phyloP scores from a whole-genome alignment of 2,797 vertebrate species.

The Tapera naevia region DNA sequence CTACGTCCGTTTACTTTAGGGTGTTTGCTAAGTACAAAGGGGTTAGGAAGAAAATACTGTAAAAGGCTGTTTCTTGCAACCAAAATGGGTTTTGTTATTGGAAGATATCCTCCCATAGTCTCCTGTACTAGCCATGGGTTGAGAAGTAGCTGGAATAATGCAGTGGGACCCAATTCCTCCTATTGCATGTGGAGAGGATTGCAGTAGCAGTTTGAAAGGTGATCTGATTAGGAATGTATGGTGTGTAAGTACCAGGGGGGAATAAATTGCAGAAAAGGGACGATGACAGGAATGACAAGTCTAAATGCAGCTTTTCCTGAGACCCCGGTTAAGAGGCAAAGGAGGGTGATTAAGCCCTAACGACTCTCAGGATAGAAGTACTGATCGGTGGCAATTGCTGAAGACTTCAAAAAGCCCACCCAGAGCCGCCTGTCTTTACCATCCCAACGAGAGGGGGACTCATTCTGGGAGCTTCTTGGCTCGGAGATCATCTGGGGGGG shows the following conservation, averaged over 20 bases:
- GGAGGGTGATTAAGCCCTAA: background rate
- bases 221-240: background rate
- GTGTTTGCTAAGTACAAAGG: background rate
- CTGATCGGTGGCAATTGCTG: background rate
- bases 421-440: background rate
- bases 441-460: accelerated
- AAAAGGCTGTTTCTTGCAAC: background rate
- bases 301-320: background rate
- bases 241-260: background rate
- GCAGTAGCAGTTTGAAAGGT: background rate
- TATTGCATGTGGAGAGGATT: background rate
- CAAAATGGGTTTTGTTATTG: background rate
- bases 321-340: background rate
- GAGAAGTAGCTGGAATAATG: background rate
- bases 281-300: accelerated
- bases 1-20: background rate
- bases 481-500: background rate
- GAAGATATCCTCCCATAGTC: background rate
- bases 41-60: background rate
- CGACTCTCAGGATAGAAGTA: background rate
- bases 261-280: background rate
- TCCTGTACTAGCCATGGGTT: background rate
- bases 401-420: background rate
- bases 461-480: accelerated
- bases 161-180: background rate